Conservation (phyloP, 35 echinoderm and acorn worm genomes). For the Heliocidaris erythrogramma region DNA sequence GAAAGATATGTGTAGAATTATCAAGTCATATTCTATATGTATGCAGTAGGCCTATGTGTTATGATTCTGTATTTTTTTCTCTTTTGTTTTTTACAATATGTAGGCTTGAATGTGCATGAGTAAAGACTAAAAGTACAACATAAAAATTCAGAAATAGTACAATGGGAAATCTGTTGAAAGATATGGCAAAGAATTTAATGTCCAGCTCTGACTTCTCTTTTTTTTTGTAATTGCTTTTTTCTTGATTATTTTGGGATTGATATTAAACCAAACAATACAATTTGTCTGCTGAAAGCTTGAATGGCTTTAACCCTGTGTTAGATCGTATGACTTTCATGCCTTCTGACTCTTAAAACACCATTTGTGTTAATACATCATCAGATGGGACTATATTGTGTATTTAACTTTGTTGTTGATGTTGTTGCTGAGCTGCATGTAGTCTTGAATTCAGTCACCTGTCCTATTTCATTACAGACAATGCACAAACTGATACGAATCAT, state of each 20-base stretch:
- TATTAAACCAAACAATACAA: no score
- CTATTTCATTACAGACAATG: neutral
- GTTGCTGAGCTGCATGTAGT: neutral
- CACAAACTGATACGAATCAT: neutral
- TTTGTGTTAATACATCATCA: neutral
- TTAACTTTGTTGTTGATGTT: slow-evolving; percentile 4
- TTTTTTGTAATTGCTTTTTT: no score
- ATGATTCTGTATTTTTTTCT: no score
- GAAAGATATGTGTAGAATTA: neutral
- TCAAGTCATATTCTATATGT: neutral
- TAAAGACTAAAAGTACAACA: neutral
- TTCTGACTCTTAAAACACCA: neutral
- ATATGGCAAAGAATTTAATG: no score
- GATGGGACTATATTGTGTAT: neutral
- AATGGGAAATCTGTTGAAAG: no score
- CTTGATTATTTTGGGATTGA: no score
- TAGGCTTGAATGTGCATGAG: neutral
- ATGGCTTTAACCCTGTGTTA: neutral
- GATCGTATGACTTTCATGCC: neutral
- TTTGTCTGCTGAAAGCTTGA: no score
- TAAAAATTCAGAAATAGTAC: neutral
- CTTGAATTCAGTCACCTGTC: neutral
- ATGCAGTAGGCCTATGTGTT: neutral
- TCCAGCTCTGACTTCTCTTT: no score
- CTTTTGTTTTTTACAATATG: neutral